Evolutionary conservation across 2,113 vertebrate genomes (phyloP).

Genomic region (Falcunculus frontatus): DNA sequence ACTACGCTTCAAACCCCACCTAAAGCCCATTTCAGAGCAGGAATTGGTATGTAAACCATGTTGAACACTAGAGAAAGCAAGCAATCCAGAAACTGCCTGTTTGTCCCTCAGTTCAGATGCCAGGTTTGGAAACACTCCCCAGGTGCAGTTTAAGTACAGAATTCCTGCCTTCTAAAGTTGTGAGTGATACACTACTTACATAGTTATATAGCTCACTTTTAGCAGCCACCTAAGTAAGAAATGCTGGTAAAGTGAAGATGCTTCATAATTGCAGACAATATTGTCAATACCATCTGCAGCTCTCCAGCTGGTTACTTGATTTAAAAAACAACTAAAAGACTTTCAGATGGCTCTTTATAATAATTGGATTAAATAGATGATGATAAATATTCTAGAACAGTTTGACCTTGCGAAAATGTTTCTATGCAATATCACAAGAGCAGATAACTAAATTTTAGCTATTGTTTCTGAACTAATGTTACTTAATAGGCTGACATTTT

Average conservation of each 20-base stretch:
- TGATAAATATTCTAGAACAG: slow-evolving; percentile 68
- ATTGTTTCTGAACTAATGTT: neutral
- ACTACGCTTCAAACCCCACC: neutral
- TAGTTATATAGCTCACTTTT: neutral
- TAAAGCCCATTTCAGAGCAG: neutral
- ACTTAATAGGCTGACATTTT: neutral
- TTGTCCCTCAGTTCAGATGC: neutral
- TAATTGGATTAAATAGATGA: slow-evolving; percentile 77
- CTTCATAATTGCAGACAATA: neutral
- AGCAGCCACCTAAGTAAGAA: neutral
- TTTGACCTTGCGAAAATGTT: slow-evolving; percentile 67
- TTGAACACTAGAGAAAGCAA: neutral
- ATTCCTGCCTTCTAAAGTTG: neutral
- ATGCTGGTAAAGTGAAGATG: neutral
- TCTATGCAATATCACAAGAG: neutral
- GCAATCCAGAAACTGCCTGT: neutral
- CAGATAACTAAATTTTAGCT: neutral
- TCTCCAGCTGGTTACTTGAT: slow-evolving; percentile 76
- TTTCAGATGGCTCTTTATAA: slow-evolving; percentile 72
- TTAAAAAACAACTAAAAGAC: slow-evolving; percentile 49
- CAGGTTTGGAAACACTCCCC: neutral
- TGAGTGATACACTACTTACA: neutral
- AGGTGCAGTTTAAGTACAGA: neutral
- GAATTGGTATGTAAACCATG: neutral
- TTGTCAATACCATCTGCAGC: slow-evolving; percentile 72